Percentiles rank a stretch among this genome's conserved stretches.
Conservation (phyloP, 2,888 invertebrate genomes). For the Eutolmus rufibarbis region DNA sequence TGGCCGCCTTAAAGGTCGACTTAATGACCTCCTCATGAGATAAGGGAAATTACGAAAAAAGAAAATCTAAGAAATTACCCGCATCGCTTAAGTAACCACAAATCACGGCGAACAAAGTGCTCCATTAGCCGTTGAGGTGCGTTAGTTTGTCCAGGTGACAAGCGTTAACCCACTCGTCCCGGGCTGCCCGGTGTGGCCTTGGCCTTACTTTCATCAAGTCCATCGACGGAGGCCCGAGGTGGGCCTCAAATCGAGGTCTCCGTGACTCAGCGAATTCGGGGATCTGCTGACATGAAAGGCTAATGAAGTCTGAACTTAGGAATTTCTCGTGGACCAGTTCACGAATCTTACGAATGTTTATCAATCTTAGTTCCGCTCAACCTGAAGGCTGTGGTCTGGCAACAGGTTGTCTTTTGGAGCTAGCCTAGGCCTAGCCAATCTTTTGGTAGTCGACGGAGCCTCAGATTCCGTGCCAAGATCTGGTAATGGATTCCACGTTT, state of each 20-base stretch:
- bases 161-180: background rate
- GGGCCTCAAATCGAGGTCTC: background rate
- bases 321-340: constrained; percentile 4
- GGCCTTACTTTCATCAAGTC: constrained; percentile 1
- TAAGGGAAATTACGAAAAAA: background rate
- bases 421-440: background rate
- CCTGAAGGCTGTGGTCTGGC: background rate
- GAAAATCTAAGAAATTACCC: background rate
- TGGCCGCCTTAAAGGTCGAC: background rate
- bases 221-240: background rate
- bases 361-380: background rate
- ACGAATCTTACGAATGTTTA: background rate
- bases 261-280: background rate
- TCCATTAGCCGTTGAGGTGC: background rate
- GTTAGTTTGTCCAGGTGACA: constrained; percentile 6
- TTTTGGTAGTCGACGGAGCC: background rate
- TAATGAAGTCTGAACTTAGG: constrained; percentile 5
- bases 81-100: background rate
- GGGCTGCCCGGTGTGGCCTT: background rate
- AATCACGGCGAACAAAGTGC: constrained; percentile 6
- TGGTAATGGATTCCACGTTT: background rate
- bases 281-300: background rate
- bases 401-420: background rate
- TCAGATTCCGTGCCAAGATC: background rate
- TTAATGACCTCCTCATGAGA: background rate